Evolutionary conservation across 2,113 vertebrate genomes (phyloP), one percentile per base, ranked within the genome.

Genomic region (Pelodiscus sinensis): DNA sequence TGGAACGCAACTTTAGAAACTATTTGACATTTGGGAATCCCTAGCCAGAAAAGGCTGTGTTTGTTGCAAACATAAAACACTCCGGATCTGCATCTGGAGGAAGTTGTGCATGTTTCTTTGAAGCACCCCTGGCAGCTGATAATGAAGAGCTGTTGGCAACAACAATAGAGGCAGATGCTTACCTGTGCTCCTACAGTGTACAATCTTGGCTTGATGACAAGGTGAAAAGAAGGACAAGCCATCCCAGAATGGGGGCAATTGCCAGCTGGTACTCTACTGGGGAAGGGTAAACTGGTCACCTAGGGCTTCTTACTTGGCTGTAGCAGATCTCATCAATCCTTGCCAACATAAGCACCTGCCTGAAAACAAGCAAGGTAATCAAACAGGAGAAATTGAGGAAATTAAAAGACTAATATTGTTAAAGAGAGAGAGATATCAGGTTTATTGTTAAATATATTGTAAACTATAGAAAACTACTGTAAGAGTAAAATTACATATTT

Each of bases 141-240:
- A 98, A 97, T 96, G 97, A 96, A 97, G 95, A 96, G 92, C 95
- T 97, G 94, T 97, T 98, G 98, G 98, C 98, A 98, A 82, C 96
- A 94, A 97, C 98, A 93, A 95, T 86, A 94, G 95, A 97, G 97
- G 97, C 98, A 98, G 98, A 98, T 98, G 98, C 97, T 98, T 97
- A 98, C 98, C 98, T 98, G 96, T 91, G 51, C 97, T 98, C 97
- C 97, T 90, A 94, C 95, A 65, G 97, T 84, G 97, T 96, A 90
- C 90, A 97, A 89, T 90, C 95, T 97, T 98, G 98, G 98, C 97
- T 97, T 84, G 51, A 95, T 97, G 98, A 98, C 98, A 98, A 98
- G 97, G 97, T 98, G 97, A 98, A 92, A 96, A 96, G 98, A 98
- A 98, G 97, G 98, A 98, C 97, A 98, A 97, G 93, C 85, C 95